phyloP scores from a whole-genome alignment of 2,797 vertebrate genomes.

The Coilia nasus region DNA sequence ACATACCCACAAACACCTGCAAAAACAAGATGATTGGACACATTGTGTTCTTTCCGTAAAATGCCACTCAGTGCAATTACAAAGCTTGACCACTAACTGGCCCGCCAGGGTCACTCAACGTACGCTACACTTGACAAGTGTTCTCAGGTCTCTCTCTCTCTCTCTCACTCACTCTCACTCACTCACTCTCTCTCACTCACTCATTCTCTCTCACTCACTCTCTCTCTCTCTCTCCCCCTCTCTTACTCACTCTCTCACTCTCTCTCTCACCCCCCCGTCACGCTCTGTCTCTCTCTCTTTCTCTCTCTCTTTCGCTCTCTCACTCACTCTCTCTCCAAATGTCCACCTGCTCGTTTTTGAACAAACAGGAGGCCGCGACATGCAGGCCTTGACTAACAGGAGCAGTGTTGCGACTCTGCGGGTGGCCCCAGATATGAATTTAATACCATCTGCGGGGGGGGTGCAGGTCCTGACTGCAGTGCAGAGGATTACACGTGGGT shows the following conservation, averaged over 20 bases:
- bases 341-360: slow-evolving; percentile 43
- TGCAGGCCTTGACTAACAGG: slow-evolving; percentile 46
- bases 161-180: too few species aligned
- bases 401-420: slow-evolving; percentile 48
- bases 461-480: slow-evolving; percentile 44
- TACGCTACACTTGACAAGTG: not conserved
- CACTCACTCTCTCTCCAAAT: not conserved
- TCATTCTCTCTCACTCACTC: slow-evolving; percentile 20
- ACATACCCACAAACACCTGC: slow-evolving; percentile 2
- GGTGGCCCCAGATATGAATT: slow-evolving; percentile 57
- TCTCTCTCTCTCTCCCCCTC: not conserved
- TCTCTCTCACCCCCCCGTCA: too few species aligned
- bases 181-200: too few species aligned
- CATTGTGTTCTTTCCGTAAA: not conserved
- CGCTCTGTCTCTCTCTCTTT: slow-evolving; percentile 12
- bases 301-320: not conserved
- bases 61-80: not conserved
- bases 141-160: not conserved
- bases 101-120: slow-evolving; percentile 29
- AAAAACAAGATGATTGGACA: slow-evolving; percentile 47
- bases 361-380: slow-evolving; percentile 46
- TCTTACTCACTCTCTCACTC: too few species aligned
- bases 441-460: slow-evolving; percentile 50
- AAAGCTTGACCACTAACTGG: not conserved
- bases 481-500: slow-evolving; percentile 56